Base-by-base conservation (phyloP, 2,888 invertebrate genomes). In the Yponomeuta plumbellus region DNA sequence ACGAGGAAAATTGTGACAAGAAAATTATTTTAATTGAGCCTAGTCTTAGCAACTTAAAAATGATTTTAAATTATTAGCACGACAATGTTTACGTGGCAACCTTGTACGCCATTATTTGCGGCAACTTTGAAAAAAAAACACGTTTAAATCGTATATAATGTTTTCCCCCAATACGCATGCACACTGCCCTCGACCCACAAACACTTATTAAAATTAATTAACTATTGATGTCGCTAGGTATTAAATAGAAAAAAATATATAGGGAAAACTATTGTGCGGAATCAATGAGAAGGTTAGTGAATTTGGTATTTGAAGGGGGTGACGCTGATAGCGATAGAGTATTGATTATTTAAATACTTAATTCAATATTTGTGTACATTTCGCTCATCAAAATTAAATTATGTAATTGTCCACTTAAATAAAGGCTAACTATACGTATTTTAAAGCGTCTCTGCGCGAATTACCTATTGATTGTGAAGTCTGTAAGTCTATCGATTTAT, bases 251-350 rank as follows among this genome's bases (percentile, higher is more conserved):
- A 75, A 80, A 76, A 75, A 78, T 78, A 80, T 61, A 61, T 63
- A 21, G 13, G 40, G 52, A 13, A 76, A 75, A 78, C 75, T 78
- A 77, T 74, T 81, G 86, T 80, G 75, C 74, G 81, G 74, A 83
- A 83, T 85, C 86, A 84, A 85, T 83, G 85, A 84, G 85, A 89
- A 91, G 90, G 90, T 91, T 90, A 90, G 90, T 89, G 90, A 88
- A 85, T 87, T 84, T 74, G 85, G 84, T 80, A 80, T 78, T 81
- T 83, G 79, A 75, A 73, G 75, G 70, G 58, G 39, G 58, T 23
- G 13, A 44, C 2, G 61, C 64, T 64, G 66, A 59, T 40, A 59
- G 67, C 67, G 61, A 52, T 13, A 26, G 23, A 44, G 11, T 63
- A 39, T 40, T 40, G 20, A 63, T 39, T 52, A 40, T 6, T 4